Percentiles rank a stretch among this genome's conserved stretches.
phyloP scores from a whole-genome alignment of 2,113 vertebrate species.

The Diglossa brunneiventris region DNA sequence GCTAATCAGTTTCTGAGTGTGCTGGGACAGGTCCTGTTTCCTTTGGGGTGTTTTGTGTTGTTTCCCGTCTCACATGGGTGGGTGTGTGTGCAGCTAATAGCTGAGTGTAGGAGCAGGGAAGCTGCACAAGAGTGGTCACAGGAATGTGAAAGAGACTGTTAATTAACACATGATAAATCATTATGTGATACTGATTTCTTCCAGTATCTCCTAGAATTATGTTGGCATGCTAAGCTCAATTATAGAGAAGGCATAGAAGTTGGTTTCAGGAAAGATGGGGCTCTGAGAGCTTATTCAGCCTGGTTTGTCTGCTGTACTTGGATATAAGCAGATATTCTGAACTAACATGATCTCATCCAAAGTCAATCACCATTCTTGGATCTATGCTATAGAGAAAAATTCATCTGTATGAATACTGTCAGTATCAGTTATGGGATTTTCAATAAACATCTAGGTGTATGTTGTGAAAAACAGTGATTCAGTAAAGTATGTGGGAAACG shows the following conservation, averaged over 20 bases:
- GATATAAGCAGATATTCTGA: neutral
- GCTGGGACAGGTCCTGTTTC: neutral
- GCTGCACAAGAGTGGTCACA: neutral
- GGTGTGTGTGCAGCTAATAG: neutral
- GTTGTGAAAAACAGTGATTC: constrained; percentile 17
- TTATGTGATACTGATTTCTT: neutral
- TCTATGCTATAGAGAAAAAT: neutral
- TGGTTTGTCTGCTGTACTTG: neutral
- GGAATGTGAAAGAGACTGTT: neutral
- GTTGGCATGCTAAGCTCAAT: neutral
- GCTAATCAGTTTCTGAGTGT: neutral
- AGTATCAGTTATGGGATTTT: neutral
- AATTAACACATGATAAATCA: neutral
- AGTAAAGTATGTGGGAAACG: neutral
- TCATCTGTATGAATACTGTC: neutral
- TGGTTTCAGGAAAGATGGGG: neutral
- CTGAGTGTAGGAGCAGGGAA: neutral
- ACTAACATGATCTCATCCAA: neutral
- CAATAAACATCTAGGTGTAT: neutral
- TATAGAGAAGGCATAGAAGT: neutral
- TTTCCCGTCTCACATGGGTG: neutral
- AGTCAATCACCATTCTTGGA: neutral
- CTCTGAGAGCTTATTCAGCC: neutral
- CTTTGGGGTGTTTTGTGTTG: neutral
- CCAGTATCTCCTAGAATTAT: neutral